Evolutionary conservation across 2,797 vertebrate species (phyloP), one percentile per base, ranked within the genome.

Genomic region (Poecilia picta): DNA sequence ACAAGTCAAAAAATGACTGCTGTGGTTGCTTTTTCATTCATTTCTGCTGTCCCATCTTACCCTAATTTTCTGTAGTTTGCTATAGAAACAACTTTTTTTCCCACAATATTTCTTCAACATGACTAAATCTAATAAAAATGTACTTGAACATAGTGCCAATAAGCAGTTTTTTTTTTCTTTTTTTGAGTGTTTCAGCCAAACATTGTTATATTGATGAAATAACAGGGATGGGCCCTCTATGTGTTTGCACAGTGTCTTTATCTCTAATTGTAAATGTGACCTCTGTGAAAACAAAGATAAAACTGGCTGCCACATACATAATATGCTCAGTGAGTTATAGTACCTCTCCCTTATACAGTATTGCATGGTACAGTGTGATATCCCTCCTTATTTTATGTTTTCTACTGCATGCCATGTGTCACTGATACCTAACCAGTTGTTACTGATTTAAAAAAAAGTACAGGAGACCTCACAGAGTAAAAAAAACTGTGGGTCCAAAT

Each of bases 231-330:
- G 71, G 75, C 70, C n/a, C 15, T 28, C 25, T n/a, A n/a, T 72
- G 43, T 33, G 43, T 81, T 49, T 78, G 8, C 66, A 36, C 43
- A 55, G 55, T 43, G 8, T 41, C 20, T 53, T 31, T 31, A 45
- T 76, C 45, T 75, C 49, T 28, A 43, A 75, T 73, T 75, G 43
- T 72, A 23, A 71, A 55, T 25, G 78, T 76, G 25, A 78, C 73
- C 76, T 74, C 73, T 55, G 31, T n/a, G 36, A 55, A 74, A 43
- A 75, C 25, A 55, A 62, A 78, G 12, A 73, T 41, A 36, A 79
- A 76, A 39, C 70, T 13, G 15, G 20, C 59, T 76, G 11, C 16
- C 31, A 51, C 41, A 62, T 77, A 31, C 33, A 28, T 62, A 72
- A 39, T 39, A 41, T 53, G 39, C 18, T 73, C 11, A 25, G 66